Conservation (phyloP, 2,888 invertebrate genomes). For the Chloromyia formosa region DNA sequence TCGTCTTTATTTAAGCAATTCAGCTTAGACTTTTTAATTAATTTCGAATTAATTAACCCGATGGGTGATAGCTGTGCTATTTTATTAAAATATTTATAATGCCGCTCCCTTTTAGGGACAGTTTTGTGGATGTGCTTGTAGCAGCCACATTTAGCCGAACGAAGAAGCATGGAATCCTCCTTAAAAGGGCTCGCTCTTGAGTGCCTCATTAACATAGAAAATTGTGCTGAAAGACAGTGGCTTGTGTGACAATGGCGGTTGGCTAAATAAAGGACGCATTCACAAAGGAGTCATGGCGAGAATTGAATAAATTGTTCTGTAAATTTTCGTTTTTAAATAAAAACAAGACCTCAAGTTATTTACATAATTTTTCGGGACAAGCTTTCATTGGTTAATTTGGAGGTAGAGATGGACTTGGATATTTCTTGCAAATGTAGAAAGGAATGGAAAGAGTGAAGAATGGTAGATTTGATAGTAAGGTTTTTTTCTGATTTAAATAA, state of each 20-base stretch:
- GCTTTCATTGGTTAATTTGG: neutral
- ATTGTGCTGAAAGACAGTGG: neutral
- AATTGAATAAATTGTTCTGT: constrained; percentile 4
- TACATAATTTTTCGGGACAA: neutral
- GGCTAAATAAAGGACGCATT: neutral
- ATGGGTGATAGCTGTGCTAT: constrained; percentile 31
- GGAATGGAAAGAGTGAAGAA: no score
- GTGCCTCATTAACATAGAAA: constrained; percentile 1
- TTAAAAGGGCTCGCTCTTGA: neutral
- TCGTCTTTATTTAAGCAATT: constrained; percentile 35
- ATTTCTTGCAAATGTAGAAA: no score
- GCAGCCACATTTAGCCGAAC: neutral
- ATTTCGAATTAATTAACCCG: constrained; percentile 43
- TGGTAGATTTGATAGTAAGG: no score
- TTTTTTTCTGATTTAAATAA: no score
- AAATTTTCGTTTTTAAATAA: constrained; percentile 10
- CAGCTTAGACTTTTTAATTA: constrained; percentile 41
- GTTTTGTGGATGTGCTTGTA: neutral
- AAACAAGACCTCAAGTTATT: neutral
- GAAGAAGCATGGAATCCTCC: neutral
- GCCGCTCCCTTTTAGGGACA: neutral
- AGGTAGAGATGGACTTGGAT: no score
- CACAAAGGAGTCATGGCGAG: neutral
- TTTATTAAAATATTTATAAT: constrained; percentile 40
- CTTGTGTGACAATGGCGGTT: neutral